Percentiles rank a stretch among this genome's conserved stretches.
These are phyloP conservation scores for Phyllostomus discolor DNA, from an alignment of 2,113 vertebrate species.

Conservation along the genomic window DNA sequence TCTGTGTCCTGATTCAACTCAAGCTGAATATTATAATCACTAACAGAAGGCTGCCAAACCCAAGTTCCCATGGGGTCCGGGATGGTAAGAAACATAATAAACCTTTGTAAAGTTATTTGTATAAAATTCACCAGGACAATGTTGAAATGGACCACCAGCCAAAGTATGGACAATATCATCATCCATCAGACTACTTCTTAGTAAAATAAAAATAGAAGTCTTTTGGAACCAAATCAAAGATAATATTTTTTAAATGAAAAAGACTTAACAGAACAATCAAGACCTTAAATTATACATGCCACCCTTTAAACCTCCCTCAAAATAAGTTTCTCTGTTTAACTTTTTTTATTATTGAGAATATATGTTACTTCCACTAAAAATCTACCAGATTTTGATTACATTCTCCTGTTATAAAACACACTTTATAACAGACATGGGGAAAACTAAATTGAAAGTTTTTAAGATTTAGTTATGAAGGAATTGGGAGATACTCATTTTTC, in stretches of 20 bases:
- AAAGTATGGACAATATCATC: slow-evolving; percentile 27
- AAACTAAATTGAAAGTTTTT: background rate
- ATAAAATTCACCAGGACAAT: slow-evolving; percentile 42
- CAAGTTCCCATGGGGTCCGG: background rate
- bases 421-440: background rate
- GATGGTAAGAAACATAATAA: slow-evolving; percentile 31
- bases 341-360: background rate
- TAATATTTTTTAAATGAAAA: slow-evolving; percentile 41
- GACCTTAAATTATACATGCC: slow-evolving; percentile 12
- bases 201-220: slow-evolving; percentile 44
- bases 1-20: slow-evolving; percentile 9
- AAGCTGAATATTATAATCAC: slow-evolving; percentile 15
- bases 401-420: background rate
- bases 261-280: slow-evolving; percentile 16
- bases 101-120: slow-evolving; percentile 54
- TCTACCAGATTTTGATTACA: background rate
- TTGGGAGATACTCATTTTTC: background rate
- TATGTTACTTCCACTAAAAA: slow-evolving; percentile 22
- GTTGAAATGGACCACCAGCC: background rate
- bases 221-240: slow-evolving; percentile 55
- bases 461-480: background rate
- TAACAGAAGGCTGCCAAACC: slow-evolving; percentile 38
- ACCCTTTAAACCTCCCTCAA: background rate
- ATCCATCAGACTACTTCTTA: slow-evolving; percentile 25
- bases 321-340: background rate